These are phyloP conservation scores for Actinia equina DNA, from an alignment of 64 coral and sea anemone genomes.

Conservation along the genomic window DNA sequence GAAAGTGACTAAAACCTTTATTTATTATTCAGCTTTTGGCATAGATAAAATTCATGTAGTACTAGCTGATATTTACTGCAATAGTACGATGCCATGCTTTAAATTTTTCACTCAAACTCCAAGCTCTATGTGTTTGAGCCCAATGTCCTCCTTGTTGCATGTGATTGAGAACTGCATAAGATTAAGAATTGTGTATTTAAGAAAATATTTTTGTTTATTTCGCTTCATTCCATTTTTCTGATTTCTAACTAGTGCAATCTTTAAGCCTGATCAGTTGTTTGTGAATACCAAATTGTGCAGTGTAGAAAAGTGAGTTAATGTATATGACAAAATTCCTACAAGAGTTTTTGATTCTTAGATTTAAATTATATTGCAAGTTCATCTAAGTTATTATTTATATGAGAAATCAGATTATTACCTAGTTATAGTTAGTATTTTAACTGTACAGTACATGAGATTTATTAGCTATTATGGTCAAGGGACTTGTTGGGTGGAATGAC, in stretches of 20 bases:
- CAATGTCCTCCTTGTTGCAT: no score
- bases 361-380: constrained; percentile 25
- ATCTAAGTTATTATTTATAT: constrained; percentile 26
- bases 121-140: no score
- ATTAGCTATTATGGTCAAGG: background rate
- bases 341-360: constrained; percentile 13
- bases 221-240: background rate
- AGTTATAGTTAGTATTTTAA: constrained; percentile 9
- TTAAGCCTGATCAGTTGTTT: background rate
- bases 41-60: no score
- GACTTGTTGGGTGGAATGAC: background rate
- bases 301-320: background rate
- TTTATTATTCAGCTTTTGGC: no score
- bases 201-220: background rate
- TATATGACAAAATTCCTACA: background rate
- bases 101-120: no score
- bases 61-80: no score
- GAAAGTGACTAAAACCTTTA: no score
- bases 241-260: background rate
- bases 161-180: no score
- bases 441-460: background rate
- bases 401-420: constrained; percentile 13
- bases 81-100: no score
- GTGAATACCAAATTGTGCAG: background rate
- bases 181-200: background rate